phyloP scores from a whole-genome alignment of 2,888 invertebrate species.

The Nephrotoma flavescens region DNA sequence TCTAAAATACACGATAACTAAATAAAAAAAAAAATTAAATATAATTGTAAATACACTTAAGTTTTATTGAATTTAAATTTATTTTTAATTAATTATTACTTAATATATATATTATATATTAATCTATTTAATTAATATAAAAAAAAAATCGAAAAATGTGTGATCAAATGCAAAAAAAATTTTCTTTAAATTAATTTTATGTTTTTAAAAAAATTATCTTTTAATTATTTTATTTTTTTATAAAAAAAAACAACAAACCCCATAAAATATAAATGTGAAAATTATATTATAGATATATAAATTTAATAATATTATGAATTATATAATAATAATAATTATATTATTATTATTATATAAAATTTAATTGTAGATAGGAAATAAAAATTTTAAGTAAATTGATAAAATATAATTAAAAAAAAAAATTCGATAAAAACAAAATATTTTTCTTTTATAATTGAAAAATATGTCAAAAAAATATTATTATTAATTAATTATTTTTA shows the following conservation, averaged over 20 bases:
- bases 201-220: background rate
- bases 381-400: background rate
- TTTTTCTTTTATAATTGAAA: background rate
- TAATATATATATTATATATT: background rate
- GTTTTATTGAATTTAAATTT: background rate
- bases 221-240: background rate
- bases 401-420: background rate
- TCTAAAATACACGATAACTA: background rate
- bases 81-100: background rate
- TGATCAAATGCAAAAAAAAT: background rate
- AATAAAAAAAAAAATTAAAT: background rate
- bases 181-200: background rate
- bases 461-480: background rate
- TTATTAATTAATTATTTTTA: background rate
- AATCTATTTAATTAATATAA: background rate
- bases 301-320: background rate
- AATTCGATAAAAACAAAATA: background rate
- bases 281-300: background rate
- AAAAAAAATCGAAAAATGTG: background rate
- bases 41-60: background rate
- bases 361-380: background rate
- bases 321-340: background rate
- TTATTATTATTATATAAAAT: background rate
- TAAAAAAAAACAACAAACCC: background rate
- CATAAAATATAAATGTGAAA: background rate